Percentiles rank a stretch among this genome's conserved stretches.
These are phyloP conservation scores for Pitta sordida DNA, from an alignment of 2,113 vertebrate genomes.

Conservation along the genomic window DNA sequence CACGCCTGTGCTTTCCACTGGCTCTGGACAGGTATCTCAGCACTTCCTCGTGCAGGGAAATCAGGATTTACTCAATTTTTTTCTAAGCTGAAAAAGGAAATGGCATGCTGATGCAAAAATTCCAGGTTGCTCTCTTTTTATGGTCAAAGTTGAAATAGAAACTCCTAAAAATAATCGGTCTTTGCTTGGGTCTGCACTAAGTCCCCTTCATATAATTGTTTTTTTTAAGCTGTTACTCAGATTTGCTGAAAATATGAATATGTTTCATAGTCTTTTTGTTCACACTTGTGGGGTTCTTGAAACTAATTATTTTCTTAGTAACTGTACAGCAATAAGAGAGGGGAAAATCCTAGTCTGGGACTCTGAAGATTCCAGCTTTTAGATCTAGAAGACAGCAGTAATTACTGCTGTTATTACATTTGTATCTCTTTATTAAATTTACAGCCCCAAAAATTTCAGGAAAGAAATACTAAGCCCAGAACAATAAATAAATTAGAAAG, in stretches of 20 bases:
- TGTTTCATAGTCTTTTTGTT: background rate
- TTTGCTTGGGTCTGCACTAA: background rate
- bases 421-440: constrained; percentile 51
- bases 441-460: constrained; percentile 2
- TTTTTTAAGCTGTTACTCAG: background rate
- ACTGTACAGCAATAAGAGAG: background rate
- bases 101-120: background rate
- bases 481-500: constrained; percentile 39
- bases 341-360: background rate
- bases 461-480: background rate
- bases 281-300: background rate
- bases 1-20: background rate
- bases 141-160: constrained; percentile 25
- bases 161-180: constrained; percentile 32
- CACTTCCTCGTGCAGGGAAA: background rate
- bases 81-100: constrained; percentile 33
- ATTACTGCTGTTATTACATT: constrained; percentile 16
- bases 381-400: constrained; percentile 24
- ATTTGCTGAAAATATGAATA: background rate
- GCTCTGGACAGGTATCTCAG: background rate
- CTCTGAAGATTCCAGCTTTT: constrained; percentile 33
- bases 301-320: constrained; percentile 18
- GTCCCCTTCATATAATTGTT: background rate
- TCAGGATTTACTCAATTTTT: background rate
- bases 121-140: constrained; percentile 29